Percentiles rank a stretch among this genome's conserved stretches.
These are phyloP conservation scores for Mylabris sibirica DNA, from an alignment of 2,888 invertebrate species.

Conservation along the genomic window DNA sequence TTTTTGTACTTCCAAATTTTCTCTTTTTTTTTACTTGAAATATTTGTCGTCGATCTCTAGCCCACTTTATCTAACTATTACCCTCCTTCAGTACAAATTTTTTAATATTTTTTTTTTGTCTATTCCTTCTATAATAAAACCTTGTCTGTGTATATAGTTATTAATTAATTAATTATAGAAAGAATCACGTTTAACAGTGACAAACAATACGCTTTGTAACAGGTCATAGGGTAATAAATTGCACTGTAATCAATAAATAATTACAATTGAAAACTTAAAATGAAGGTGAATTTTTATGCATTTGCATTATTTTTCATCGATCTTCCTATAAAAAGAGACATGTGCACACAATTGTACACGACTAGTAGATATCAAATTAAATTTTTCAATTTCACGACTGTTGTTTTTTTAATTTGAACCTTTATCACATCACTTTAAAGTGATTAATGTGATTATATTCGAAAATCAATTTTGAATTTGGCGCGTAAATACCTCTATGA, in stretches of 20 bases:
- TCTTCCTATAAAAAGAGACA: not conserved
- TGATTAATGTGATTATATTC: too few species aligned
- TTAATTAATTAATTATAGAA: not conserved
- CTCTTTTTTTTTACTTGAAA: not conserved
- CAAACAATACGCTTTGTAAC: slow-evolving; percentile 12
- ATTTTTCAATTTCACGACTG: not conserved
- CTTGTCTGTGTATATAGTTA: slow-evolving; percentile 1
- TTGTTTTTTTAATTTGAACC: not conserved
- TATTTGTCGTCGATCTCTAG: not conserved
- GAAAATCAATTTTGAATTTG: too few species aligned
- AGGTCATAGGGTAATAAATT: slow-evolving; percentile 12
- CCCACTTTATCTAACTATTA: not conserved
- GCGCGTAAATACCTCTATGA: too few species aligned
- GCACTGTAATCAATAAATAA: not conserved
- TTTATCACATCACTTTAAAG: too few species aligned
- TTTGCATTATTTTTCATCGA: not conserved
- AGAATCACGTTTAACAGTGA: not conserved
- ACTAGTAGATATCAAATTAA: slow-evolving; percentile 6
- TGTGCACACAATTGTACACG: slow-evolving; percentile 7
- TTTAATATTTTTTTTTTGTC: not conserved
- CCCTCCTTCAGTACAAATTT: slow-evolving; percentile 10
- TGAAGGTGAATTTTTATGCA: not conserved
- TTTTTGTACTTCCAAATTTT: not conserved
- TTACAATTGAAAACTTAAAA: not conserved
- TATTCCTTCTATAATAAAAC: not conserved